phyloP scores from a whole-genome alignment of 2,888 invertebrate genomes.

The Itoplectis maculator region DNA sequence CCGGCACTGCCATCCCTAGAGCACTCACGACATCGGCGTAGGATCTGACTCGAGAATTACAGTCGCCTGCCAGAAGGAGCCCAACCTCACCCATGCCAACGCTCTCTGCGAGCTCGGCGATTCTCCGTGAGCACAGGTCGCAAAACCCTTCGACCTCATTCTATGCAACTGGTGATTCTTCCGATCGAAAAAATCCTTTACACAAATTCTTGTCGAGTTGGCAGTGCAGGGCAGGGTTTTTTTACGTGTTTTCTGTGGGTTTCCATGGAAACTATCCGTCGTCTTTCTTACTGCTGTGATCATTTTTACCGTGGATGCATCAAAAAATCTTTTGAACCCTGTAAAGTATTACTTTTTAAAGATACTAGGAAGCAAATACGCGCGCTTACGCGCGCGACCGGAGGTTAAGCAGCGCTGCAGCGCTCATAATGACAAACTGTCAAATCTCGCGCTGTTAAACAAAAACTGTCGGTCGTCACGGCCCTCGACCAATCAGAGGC shows the following conservation, averaged over 20 bases:
- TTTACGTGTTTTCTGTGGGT: not conserved
- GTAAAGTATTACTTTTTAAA: not conserved
- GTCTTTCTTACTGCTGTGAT: not conserved
- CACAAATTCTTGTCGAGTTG: constrained; percentile 4
- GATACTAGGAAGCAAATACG: no score
- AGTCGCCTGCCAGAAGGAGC: constrained; percentile 11
- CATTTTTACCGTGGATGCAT: not conserved
- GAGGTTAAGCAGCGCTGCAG: no score
- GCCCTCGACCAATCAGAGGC: no score
- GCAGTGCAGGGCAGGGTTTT: not conserved
- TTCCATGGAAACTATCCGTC: not conserved
- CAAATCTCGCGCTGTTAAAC: no score
- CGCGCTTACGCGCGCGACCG: no score
- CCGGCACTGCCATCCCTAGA: constrained; percentile 13
- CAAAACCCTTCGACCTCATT: constrained; percentile 4
- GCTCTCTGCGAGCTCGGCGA: constrained; percentile 40
- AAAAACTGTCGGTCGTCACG: no score
- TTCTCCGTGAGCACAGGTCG: not conserved
- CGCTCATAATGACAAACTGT: no score
- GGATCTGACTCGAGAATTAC: constrained; percentile 57
- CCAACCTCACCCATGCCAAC: constrained; percentile 11
- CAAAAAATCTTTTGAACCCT: not conserved
- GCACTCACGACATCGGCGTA: constrained; percentile 55
- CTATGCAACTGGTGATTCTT: not conserved
- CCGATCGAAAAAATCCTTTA: constrained; percentile 18